Base-by-base conservation (phyloP, 2,113 vertebrate species). In the Albula glossodonta region DNA sequence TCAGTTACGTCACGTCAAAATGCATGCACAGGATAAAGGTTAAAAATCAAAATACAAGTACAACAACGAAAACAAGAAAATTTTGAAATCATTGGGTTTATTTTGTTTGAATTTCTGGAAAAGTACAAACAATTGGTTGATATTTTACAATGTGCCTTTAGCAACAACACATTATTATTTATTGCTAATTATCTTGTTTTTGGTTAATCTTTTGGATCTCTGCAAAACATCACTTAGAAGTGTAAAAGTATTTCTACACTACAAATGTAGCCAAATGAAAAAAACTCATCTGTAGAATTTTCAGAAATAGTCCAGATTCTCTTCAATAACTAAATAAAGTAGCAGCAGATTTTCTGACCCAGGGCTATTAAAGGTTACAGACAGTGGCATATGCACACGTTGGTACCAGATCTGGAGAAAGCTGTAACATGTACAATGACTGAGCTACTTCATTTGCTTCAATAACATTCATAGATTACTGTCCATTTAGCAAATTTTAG, bases 81-180 rank as follows among this genome's bases (percentile, higher is more conserved):
- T 57, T 85, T 66, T 77, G 53, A 82, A 81, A 78, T 86, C 19
- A 66, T 19, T 87, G 51, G 78, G 83, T 84, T 87, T 87, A 84
- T 84, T 87, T 70, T 81, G 17, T 70, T 84, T 51, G 56, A 81
- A 49, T 51, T 11, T 84, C 78, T 74, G 78, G 53, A 87, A 84
- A 83, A 83, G 41, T 87, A 81, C 78, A 84, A 84, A 87, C 83
- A 56, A 74, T 83, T 57, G 25, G 31, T 19, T 87, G 53, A 87
- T 82, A 87, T 84, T 87, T 84, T 81, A 84, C 83, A 87, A 63
- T 87, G 82, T 52, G 82, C 49, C 77, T 86, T 52, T 84, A 80
- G 51, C 48, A 79, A 57, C 51, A 53, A 83, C 82, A 87, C 83
- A 84, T 57, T 6, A 50, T 81, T 8, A 17, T 70, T 52, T 41